Conservation (phyloP, 2,113 vertebrate species). For the Hippocampus guttulatus region DNA sequence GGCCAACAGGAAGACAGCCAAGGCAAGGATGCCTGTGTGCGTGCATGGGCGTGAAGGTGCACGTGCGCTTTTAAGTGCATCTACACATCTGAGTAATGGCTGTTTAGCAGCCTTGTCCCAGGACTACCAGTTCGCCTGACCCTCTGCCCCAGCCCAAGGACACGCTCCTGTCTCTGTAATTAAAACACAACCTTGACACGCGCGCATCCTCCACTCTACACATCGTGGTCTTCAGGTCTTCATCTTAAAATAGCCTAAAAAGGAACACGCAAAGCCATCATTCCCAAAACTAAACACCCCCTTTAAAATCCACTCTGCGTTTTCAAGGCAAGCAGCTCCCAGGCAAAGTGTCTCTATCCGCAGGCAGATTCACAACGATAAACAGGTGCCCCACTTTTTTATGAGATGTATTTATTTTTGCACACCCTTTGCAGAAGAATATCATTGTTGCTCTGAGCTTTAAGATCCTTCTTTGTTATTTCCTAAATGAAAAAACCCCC, state of each 20-base stretch:
- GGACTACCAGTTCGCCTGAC: constrained; percentile 64
- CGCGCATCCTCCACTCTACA: constrained; percentile 29
- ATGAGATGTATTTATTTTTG: constrained; percentile 42
- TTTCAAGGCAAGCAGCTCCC: constrained; percentile 54
- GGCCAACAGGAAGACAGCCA: constrained; percentile 53
- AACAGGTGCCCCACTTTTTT: constrained; percentile 31
- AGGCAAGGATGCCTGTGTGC: constrained; percentile 21
- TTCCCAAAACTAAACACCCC: constrained; percentile 63
- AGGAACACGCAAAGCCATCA: constrained; percentile 61
- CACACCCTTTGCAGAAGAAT: constrained; percentile 10
- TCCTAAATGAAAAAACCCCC: background rate
- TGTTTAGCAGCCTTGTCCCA: constrained; percentile 67
- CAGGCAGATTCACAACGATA: constrained; percentile 42
- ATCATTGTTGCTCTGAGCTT: background rate
- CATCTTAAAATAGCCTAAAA: constrained; percentile 70
- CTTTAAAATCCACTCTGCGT: constrained; percentile 61
- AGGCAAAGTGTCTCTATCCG: constrained; percentile 46
- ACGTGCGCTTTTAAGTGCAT: constrained; percentile 32
- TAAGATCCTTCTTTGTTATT: background rate
- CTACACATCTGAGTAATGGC: constrained; percentile 59
- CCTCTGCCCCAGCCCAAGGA: constrained; percentile 70
- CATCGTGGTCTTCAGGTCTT: constrained; percentile 58
- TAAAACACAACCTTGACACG: constrained; percentile 66
- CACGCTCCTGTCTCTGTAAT: constrained; percentile 70
- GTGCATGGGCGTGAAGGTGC: constrained; percentile 22